Evolutionary conservation across 2,888 invertebrate genomes (phyloP).

Genomic region (Acleris cristana): DNA sequence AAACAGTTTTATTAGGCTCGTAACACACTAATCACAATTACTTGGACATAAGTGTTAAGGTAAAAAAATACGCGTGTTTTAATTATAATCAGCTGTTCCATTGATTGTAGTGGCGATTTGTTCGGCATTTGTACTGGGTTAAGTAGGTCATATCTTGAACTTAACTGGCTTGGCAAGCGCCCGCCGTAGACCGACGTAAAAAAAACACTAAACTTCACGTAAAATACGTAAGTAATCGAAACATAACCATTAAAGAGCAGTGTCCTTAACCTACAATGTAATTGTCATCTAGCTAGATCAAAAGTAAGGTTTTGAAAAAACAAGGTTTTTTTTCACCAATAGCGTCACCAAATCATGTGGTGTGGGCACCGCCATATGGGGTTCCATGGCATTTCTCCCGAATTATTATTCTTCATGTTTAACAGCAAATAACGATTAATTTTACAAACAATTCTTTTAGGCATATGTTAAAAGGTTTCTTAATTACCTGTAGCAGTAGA

Average conservation of each 20-base stretch:
- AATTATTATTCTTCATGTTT: slow-evolving; percentile 75
- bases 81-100: slow-evolving; percentile 34
- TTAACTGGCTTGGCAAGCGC: slow-evolving; percentile 19
- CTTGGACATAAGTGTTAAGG: slow-evolving; percentile 9
- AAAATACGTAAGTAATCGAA: slow-evolving; percentile 65
- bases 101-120: slow-evolving; percentile 10
- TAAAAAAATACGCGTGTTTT: slow-evolving; percentile 5
- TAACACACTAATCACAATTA: not conserved
- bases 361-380: slow-evolving; percentile 83
- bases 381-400: slow-evolving; percentile 82
- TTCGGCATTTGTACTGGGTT: slow-evolving; percentile 2
- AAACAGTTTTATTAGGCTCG: not conserved
- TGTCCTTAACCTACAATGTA: slow-evolving; percentile 48
- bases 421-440: slow-evolving; percentile 59
- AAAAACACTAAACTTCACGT: slow-evolving; percentile 47
- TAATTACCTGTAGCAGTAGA: slow-evolving; percentile 80
- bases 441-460: slow-evolving; percentile 47
- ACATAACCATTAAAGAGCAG: slow-evolving; percentile 60
- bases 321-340: slow-evolving; percentile 59
- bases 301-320: slow-evolving; percentile 51
- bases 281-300: slow-evolving; percentile 42
- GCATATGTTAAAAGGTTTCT: slow-evolving; percentile 48
- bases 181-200: slow-evolving; percentile 18
- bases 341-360: slow-evolving; percentile 82
- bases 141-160: slow-evolving; percentile 29